Conservation (phyloP, 2,797 vertebrate genomes). For the Enoplosus armatus region DNA sequence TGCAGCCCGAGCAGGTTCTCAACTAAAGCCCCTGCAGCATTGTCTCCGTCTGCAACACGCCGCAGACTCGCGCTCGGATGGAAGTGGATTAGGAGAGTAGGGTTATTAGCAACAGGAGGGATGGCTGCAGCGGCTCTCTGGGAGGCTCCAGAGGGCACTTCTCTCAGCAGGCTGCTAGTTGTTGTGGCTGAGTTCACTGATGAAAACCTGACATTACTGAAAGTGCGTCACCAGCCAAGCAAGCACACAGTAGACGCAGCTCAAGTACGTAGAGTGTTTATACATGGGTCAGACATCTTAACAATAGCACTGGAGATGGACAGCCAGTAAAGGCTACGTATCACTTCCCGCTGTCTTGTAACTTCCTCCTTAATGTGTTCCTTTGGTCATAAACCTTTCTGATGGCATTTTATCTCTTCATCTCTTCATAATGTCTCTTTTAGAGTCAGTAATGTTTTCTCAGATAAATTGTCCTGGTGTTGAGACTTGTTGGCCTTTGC, state of each 20-base stretch:
- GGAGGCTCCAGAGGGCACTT: slow-evolving; percentile 4
- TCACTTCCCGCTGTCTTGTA: background rate
- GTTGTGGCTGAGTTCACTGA: slow-evolving; percentile 22
- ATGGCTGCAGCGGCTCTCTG: slow-evolving; percentile 20
- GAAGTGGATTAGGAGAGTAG: slow-evolving; percentile 28
- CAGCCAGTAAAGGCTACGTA: background rate
- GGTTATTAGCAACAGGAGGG: slow-evolving; percentile 40
- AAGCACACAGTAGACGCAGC: background rate
- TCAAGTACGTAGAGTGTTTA: slow-evolving; percentile 35
- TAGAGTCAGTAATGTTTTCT: background rate
- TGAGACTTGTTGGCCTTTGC: background rate
- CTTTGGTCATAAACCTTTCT: background rate
- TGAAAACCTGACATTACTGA: slow-evolving; percentile 48
- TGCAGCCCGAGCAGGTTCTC: slow-evolving; percentile 22
- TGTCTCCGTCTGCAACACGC: slow-evolving; percentile 21
- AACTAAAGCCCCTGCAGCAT: slow-evolving; percentile 31
- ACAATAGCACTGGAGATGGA: slow-evolving; percentile 33
- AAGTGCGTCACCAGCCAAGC: slow-evolving; percentile 46
- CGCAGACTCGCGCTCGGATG: slow-evolving; percentile 24
- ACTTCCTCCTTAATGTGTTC: background rate
- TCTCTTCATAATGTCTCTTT: background rate
- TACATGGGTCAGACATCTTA: slow-evolving; percentile 15
- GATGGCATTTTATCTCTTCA: background rate
- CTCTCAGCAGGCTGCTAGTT: slow-evolving; percentile 10
- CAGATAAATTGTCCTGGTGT: background rate